Conservation (phyloP, 2,113 vertebrate species). For the Osmerus eperlanus region DNA sequence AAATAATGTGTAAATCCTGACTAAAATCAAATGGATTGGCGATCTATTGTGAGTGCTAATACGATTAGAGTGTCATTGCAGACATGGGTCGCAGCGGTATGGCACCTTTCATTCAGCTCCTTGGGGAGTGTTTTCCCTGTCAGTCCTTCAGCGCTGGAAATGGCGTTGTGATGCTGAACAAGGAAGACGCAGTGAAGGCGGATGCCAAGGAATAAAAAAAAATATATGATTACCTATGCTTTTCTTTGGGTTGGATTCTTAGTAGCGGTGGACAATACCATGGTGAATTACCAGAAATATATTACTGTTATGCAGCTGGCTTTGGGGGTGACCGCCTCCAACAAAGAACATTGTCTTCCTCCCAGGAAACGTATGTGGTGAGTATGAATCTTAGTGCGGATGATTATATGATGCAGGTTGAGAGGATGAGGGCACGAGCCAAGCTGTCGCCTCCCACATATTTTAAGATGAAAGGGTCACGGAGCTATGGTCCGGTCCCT, state of each 20-base stretch:
- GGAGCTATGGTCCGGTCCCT: conserved; percentile 33
- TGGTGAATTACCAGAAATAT: conserved; percentile 99
- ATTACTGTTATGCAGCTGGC: conserved; percentile 99
- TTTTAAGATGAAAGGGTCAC: conserved; percentile 41
- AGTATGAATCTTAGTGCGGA: conserved; percentile 74
- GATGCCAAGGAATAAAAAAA: conserved; percentile 79
- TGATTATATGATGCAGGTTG: conserved; percentile 58
- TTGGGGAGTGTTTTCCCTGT: conserved; percentile 68
- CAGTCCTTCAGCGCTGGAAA: conserved; percentile 76
- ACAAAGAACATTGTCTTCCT: conserved; percentile 94
- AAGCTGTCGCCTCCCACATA: conserved; percentile 47
- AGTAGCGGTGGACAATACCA: conserved; percentile 85
- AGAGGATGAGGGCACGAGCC: conserved; percentile 21
- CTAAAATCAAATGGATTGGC: conserved; percentile 60
- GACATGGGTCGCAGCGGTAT: conserved; percentile 66
- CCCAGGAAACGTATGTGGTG: conserved; percentile 95
- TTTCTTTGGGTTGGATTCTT: conserved; percentile 83
- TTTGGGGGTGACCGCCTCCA: conserved; percentile 95
- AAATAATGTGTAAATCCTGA: conserved; percentile 67
- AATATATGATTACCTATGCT: conserved; percentile 88
- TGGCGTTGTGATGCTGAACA: conserved; percentile 77
- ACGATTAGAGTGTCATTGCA: conserved; percentile 71
- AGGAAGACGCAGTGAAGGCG: conserved; percentile 81
- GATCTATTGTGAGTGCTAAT: conserved; percentile 61
- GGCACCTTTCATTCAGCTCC: conserved; percentile 64